Percentiles rank a stretch among this genome's conserved stretches.
Conservation (phyloP, 2,797 vertebrate species). For the Oryzias sinensis region DNA sequence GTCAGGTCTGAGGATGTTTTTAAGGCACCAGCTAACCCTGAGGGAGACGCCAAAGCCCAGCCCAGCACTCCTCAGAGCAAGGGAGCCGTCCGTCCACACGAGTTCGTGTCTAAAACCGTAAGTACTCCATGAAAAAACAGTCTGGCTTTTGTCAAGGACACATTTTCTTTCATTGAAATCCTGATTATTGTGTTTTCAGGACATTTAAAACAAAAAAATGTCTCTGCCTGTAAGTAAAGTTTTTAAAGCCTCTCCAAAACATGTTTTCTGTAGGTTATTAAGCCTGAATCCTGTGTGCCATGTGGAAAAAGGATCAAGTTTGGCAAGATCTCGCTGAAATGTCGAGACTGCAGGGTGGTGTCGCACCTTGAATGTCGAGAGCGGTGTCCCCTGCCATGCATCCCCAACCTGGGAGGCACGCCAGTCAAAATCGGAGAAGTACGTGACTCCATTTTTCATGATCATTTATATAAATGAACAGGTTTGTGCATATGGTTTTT, state of each 20-base stretch:
- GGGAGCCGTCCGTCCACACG: constrained; percentile 83
- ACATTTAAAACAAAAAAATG: not conserved
- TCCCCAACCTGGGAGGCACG: constrained; percentile 84
- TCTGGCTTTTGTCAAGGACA: not conserved
- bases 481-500: not conserved
- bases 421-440: constrained; percentile 91
- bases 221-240: too few species aligned
- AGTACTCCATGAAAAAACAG: not conserved
- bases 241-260: not conserved
- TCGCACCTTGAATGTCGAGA: constrained; percentile 92
- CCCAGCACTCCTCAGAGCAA: constrained; percentile 84
- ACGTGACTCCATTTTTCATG: not conserved
- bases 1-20: constrained; percentile 75
- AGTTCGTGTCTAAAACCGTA: constrained; percentile 97
- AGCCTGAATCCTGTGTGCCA: constrained; percentile 94
- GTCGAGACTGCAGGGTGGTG: constrained; percentile 91
- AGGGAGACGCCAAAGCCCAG: constrained; percentile 54
- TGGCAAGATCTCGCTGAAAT: constrained; percentile 93
- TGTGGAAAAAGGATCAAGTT: constrained; percentile 98
- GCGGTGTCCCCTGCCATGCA: constrained; percentile 93
- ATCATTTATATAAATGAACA: not conserved
- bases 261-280: constrained; percentile 85
- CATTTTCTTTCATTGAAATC: too few species aligned
- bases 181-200: not conserved
- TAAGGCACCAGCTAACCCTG: constrained; percentile 69